Evolutionary conservation across 1,140 invertebrate species (phyloP), one percentile per base, ranked within the genome.

Genomic region (Ectropis grisescens): DNA sequence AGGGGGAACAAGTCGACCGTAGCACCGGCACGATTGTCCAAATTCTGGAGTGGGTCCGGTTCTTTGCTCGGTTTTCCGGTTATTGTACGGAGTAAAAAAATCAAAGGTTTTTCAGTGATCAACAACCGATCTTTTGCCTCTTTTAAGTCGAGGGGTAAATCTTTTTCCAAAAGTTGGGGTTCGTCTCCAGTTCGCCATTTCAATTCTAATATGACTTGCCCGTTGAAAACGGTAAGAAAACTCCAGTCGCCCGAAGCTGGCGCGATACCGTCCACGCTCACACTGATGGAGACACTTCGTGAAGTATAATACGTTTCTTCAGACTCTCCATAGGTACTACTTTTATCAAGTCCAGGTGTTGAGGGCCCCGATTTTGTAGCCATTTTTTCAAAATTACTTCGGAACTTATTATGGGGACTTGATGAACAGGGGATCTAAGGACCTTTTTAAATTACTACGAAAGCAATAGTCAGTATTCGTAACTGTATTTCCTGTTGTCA

Each of bases 1-100:
- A 81, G 45, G 11, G 76, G 72, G 33, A 67, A 55, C 22, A 81
- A 56, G 49, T 81, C 72, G 6, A 70, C 41, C 26, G 58, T 58
- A 10, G 52, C 67, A 7, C 76, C 76, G 24, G 59, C 61, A 9
- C 51, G 47, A 51, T 81, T 78, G 39, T 76, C 76, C 1, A 34
- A 4, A 44, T 64, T 60, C 1, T 60, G 26, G 8, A 81, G 38
- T n/a, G 72, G 72, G 37, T 81, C 76, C 3, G 47, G 43, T 30
- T 78, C 67, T 41, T 65, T 68, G n/a, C 44, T 5, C 7, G 30
- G 27, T 44, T 81, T 81, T 1, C 50, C 57, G 8, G 48, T 53
- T 36, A 33, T 7, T 12, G 31, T 13, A 12, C 70, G 64, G 12
- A 80, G 19, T 11, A 80, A 16, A 40, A 74, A 62, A 26, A 71